Evolutionary conservation across 2,113 vertebrate species (phyloP).

Genomic region (Salvelinus namaycush): DNA sequence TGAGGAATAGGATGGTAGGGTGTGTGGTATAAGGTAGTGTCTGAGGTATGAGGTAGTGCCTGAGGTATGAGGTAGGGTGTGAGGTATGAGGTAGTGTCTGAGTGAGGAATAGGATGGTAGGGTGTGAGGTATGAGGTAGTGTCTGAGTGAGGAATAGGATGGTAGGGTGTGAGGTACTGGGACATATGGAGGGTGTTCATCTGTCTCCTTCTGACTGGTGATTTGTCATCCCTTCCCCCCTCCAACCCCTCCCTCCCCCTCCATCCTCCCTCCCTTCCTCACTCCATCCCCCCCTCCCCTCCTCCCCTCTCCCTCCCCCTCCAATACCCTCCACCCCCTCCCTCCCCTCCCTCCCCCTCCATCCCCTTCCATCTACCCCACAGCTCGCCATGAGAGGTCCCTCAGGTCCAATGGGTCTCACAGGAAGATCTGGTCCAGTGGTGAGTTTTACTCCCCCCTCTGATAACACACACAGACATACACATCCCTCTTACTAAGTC

Average conservation of each 20-base stretch:
- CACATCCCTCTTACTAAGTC: not conserved
- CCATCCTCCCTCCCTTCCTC: too few species aligned
- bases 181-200: not conserved
- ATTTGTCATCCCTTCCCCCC: slow-evolving; percentile 10
- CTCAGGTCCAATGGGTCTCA: slow-evolving; percentile 95
- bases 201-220: not conserved
- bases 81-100: too few species aligned
- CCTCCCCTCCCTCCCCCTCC: too few species aligned
- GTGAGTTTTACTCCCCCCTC: slow-evolving; percentile 73
- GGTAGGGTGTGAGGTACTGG: not conserved
- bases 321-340: too few species aligned
- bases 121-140: not conserved
- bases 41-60: too few species aligned
- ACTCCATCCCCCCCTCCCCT: not conserved
- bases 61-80: too few species aligned
- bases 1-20: too few species aligned
- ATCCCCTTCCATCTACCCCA: slow-evolving; percentile 7
- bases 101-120: too few species aligned
- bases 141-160: too few species aligned
- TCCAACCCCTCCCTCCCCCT: too few species aligned
- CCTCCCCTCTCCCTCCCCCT: too few species aligned
- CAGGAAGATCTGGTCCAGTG: slow-evolving; percentile 96
- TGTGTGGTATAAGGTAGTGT: too few species aligned
- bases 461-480: not conserved
- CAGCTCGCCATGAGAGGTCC: slow-evolving; percentile 97